Evolutionary conservation across 2,888 invertebrate species (phyloP).

Genomic region (Drepanosiphum platanoidis): DNA sequence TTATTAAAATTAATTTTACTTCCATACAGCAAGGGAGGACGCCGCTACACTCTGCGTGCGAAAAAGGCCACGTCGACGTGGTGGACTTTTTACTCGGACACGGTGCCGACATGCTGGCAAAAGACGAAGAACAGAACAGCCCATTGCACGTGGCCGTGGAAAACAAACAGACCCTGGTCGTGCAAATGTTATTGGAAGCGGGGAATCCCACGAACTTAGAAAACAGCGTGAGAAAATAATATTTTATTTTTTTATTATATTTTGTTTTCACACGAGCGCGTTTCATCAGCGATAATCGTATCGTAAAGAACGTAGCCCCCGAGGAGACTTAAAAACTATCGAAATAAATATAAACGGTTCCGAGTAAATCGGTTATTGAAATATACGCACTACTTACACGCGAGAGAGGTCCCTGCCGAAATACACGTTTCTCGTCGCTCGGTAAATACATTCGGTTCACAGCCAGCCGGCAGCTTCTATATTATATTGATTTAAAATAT

Average conservation of each 20-base stretch:
- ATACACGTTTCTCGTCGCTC: too few relatives aligned
- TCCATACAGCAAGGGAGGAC: constrained; percentile 72
- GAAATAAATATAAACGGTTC: background rate
- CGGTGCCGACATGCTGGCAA: constrained; percentile 76
- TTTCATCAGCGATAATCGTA: background rate
- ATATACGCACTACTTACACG: background rate
- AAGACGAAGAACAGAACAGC: constrained; percentile 77
- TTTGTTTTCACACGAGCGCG: background rate
- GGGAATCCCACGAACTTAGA: constrained; percentile 74
- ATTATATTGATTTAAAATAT: background rate
- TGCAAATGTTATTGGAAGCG: constrained; percentile 75
- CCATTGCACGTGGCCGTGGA: constrained; percentile 82
- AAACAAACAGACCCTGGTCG: constrained; percentile 78
- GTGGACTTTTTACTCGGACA: constrained; percentile 72
- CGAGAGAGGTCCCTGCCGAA: background rate
- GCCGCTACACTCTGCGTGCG: constrained; percentile 78
- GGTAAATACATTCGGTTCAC: background rate
- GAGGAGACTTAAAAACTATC: too few relatives aligned
- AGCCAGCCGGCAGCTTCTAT: too few relatives aligned
- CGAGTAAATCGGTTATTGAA: background rate
- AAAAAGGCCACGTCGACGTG: constrained; percentile 74
- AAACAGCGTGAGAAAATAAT: constrained; percentile 68
- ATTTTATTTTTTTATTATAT: background rate
- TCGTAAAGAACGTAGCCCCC: background rate
- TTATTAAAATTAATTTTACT: constrained; percentile 45